phyloP scores from a whole-genome alignment of 2,113 vertebrate genomes.

The Prinia subflava region DNA sequence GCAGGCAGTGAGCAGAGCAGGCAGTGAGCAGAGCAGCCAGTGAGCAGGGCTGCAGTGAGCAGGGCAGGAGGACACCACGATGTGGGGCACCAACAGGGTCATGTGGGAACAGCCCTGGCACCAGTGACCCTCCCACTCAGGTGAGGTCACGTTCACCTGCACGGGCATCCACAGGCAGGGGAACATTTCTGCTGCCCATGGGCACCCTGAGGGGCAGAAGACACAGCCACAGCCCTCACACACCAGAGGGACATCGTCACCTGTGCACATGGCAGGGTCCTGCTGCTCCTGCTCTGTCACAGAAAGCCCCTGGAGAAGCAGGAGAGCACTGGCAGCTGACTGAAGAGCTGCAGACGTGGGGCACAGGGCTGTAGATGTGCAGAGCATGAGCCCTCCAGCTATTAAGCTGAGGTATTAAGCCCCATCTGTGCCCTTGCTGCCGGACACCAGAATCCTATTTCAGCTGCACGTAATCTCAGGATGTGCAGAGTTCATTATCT shows the following conservation, averaged over 20 bases:
- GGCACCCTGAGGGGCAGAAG: rapidly evolving
- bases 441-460: rapidly evolving
- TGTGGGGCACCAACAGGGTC: rapidly evolving
- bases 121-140: background rate
- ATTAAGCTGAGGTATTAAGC: background rate
- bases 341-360: background rate
- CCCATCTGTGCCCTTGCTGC: background rate
- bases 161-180: rapidly evolving
- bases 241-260: rapidly evolving
- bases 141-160: rapidly evolving
- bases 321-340: too few species aligned
- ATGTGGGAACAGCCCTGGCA: background rate
- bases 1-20: background rate
- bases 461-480: rapidly evolving
- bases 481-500: background rate
- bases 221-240: background rate
- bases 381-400: background rate
- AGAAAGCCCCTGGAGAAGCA: rapidly evolving
- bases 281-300: rapidly evolving
- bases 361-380: rapidly evolving
- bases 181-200: background rate
- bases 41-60: too few species aligned
- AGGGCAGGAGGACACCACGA: rapidly evolving
- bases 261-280: rapidly evolving
- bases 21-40: background rate